Evolutionary conservation across 2,113 vertebrate genomes (phyloP).

Genomic region (Phaethornis superciliosus): DNA sequence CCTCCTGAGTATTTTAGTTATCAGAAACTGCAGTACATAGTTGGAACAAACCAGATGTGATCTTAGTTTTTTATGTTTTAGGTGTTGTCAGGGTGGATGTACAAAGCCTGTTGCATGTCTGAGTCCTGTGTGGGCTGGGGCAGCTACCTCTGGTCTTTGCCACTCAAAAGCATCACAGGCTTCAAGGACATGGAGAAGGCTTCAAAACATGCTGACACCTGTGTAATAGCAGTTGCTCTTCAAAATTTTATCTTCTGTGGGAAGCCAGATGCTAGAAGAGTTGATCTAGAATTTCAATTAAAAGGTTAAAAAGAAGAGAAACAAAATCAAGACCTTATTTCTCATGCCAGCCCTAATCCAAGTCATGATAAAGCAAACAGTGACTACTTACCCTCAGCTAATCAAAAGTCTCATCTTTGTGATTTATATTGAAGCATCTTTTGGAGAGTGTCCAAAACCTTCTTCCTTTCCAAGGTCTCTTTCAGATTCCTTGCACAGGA

Average conservation of each 20-base stretch:
- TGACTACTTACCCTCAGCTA: not conserved
- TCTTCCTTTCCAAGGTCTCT: not conserved
- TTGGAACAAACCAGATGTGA: not conserved
- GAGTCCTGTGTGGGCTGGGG: not conserved
- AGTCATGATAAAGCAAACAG: not conserved
- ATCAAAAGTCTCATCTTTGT: not conserved
- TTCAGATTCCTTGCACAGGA: not conserved
- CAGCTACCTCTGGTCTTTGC: not conserved
- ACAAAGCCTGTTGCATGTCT: not conserved
- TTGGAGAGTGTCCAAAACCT: constrained; percentile 12
- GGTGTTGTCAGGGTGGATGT: not conserved
- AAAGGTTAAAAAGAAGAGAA: not conserved
- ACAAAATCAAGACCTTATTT: not conserved
- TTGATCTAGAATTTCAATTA: not conserved
- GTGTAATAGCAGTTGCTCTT: not conserved
- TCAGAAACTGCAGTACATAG: not conserved
- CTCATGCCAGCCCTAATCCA: not conserved
- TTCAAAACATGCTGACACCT: not conserved
- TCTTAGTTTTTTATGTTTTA: not conserved
- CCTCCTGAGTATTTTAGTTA: not conserved
- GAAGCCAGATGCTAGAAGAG: not conserved
- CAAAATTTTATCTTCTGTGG: not conserved
- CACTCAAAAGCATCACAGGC: not conserved
- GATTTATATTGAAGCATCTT: not conserved
- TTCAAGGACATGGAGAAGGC: not conserved